Base-by-base conservation (phyloP, 2,888 invertebrate genomes). In the Lamellibrachia columna region DNA sequence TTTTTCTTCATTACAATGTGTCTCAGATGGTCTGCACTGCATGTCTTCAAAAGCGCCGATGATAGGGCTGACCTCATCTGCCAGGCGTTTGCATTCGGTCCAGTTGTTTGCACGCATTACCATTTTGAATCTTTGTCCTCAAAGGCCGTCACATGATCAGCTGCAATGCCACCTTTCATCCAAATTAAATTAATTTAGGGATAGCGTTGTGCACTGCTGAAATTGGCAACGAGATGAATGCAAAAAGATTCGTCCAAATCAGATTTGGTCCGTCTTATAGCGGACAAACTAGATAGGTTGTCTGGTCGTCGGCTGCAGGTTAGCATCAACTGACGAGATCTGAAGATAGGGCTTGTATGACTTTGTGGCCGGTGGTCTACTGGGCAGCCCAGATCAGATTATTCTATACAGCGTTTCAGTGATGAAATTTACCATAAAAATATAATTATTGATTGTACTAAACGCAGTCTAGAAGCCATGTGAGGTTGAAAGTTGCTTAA, bases 221-320 rank as follows among this genome's bases (percentile, higher is more conserved):
- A 75, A 75, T 75, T 75, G 75, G 75, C 75, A 75, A n/a, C 22
- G 75, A 22, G 15, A n/a, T 75, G 11, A 75, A 75, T 75, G 75
- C 75, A 75, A 75, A 75, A 75, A 75, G 75, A 75, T 75, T 75
- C 75, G 75, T 22, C 75, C 75, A 75, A 75, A 75, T 75, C 75
- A 22, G 75, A 75, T 75, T 75, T 75, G 15, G 22, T 15, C 75
- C 22, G 75, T n/a, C 75, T 75, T 75, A 75, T 22, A 75, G 75
- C 75, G 75, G 75, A 75, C 75, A 75, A 75, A 75, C 75, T 75
- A 75, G 75, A 75, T 75, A 15, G 75, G 75, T 75, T 75, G 75
- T 75, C 75, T 75, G 75, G n/a, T 15, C n/a, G 75, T n/a, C 75
- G n/a, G 75, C 75, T 75, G 75, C 75, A 22, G 75, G 75, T 75